Conservation (phyloP, 1,140 invertebrate species). For the Macrotrachela quadricornifera region DNA sequence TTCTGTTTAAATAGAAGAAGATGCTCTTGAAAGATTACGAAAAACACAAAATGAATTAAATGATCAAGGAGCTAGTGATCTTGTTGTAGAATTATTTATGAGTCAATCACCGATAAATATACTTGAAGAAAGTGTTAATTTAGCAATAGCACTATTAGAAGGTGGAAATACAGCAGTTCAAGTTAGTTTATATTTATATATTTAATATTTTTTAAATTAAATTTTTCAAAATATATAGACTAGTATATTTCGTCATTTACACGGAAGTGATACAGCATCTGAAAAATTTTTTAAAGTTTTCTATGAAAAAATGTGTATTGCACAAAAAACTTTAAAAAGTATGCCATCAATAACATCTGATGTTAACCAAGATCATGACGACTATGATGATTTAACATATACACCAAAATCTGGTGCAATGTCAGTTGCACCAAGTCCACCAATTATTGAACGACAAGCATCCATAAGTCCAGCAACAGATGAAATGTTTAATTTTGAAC, state of each 20-base stretch:
- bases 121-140: constrained; percentile 77
- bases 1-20: too few species aligned
- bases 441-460: too few species aligned
- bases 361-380: constrained; percentile 15
- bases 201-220: too few species aligned
- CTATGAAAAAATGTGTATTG: constrained; percentile 79
- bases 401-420: too few species aligned
- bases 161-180: constrained; percentile 92
- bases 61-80: constrained; percentile 76
- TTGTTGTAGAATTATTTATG: constrained; percentile 90
- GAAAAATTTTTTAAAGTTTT: constrained; percentile 69
- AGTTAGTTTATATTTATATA: constrained; percentile 21
- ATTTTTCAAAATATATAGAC: too few species aligned
- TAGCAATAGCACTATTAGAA: constrained; percentile 86
- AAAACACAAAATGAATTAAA: constrained; percentile 61
- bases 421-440: too few species aligned
- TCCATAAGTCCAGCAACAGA: too few species aligned
- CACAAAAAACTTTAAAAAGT: constrained; percentile 76
- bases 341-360: neutral
- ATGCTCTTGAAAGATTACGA: too few species aligned
- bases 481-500: too few species aligned
- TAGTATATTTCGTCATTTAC: constrained; percentile 11
- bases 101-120: constrained; percentile 49
- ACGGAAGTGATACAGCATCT: constrained; percentile 50
- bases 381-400: neutral